Evolutionary conservation across 2,113 vertebrate species (phyloP).

Genomic region (Eubucco bourcierii): DNA sequence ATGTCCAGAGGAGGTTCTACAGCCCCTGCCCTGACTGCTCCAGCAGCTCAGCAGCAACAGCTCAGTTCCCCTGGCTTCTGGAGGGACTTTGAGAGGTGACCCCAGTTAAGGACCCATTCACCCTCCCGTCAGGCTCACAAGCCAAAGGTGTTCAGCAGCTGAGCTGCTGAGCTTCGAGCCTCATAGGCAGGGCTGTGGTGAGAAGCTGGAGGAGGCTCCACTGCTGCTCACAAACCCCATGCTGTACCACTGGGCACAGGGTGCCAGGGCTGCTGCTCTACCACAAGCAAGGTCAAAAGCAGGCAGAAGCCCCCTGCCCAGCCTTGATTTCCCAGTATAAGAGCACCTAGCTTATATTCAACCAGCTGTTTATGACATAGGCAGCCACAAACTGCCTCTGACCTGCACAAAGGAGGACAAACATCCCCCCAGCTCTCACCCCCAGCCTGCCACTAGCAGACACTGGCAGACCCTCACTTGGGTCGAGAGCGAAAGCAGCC

Average conservation of each 20-base stretch:
- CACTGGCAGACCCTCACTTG: neutral
- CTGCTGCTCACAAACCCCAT: neutral
- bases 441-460: neutral
- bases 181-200: neutral
- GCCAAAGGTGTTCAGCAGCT: neutral
- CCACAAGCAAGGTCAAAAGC: neutral
- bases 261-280: neutral
- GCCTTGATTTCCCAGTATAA: too few relatives aligned
- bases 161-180: neutral
- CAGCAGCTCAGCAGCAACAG: neutral
- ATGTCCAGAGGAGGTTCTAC: rapidly evolving
- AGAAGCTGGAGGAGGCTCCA: neutral
- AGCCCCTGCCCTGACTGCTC: neutral
- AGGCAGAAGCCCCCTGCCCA: too few relatives aligned
- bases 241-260: neutral
- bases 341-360: too few relatives aligned
- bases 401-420: neutral
- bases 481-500: neutral
- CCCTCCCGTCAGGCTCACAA: neutral
- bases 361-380: too few relatives aligned
- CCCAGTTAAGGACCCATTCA: neutral
- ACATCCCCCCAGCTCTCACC: too few relatives aligned
- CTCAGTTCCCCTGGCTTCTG: neutral
- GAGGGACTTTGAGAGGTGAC: neutral
- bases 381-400: neutral